Evolutionary conservation across 2,888 invertebrate genomes (phyloP).

Genomic region (Sesia bembeciformis): DNA sequence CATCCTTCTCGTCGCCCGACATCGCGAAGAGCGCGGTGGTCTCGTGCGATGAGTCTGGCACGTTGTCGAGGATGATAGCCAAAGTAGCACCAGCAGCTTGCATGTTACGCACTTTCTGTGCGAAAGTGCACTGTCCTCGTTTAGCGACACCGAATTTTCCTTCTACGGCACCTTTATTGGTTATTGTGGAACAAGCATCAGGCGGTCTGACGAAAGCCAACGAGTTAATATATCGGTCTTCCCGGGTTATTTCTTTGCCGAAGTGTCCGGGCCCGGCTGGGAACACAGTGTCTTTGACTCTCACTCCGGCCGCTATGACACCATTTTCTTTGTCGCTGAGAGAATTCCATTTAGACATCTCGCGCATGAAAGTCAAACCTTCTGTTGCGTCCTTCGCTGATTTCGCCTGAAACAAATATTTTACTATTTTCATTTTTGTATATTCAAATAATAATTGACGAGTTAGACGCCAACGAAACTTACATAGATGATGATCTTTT

Average conservation of each 20-base stretch:
- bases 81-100: conserved; percentile 88
- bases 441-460: not conserved
- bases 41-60: conserved; percentile 81
- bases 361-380: conserved; percentile 96
- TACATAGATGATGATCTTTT: too few species aligned
- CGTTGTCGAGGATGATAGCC: conserved; percentile 90
- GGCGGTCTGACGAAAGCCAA: conserved; percentile 80
- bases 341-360: conserved; percentile 94
- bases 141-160: conserved; percentile 90
- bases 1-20: conserved; percentile 93
- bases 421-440: not conserved
- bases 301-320: conserved; percentile 45
- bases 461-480: not conserved
- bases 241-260: conserved; percentile 82
- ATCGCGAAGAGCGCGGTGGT: conserved; percentile 93
- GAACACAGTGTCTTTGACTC: conserved; percentile 30
- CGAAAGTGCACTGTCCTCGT: conserved; percentile 95
- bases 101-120: conserved; percentile 91
- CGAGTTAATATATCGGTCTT: conserved; percentile 77
- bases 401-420: conserved; percentile 78
- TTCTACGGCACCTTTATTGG: conserved; percentile 72
- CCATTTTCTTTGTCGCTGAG: conserved; percentile 75
- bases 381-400: conserved; percentile 91
- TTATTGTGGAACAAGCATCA: conserved; percentile 76
- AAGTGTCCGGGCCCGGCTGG: conserved; percentile 94